Percentiles rank a stretch among this genome's conserved stretches.
phyloP scores from a whole-genome alignment of 1,140 invertebrate species.

The Brachionus angularis region DNA sequence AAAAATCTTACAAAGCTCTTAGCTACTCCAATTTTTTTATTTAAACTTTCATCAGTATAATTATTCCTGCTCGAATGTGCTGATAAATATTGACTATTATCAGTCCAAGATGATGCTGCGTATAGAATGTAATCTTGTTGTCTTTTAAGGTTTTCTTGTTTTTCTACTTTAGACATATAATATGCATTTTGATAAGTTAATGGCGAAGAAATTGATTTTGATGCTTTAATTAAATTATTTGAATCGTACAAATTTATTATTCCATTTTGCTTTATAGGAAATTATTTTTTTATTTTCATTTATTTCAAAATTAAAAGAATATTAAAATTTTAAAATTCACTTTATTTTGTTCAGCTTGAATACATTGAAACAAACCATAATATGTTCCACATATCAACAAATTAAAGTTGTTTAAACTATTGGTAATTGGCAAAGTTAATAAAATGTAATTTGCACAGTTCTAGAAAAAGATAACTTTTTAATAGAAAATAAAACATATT shows the following conservation, averaged over 20 bases:
- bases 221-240: background rate
- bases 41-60: background rate
- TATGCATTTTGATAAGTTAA: background rate
- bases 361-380: constrained; percentile 17
- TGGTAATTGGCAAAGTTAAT: background rate
- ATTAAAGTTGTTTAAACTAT: background rate
- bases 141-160: background rate
- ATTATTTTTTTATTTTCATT: background rate
- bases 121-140: background rate
- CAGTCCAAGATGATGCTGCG: constrained; percentile 32
- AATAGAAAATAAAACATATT: too few species aligned
- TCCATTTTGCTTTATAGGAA: constrained; percentile 9
- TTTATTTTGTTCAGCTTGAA: constrained; percentile 4
- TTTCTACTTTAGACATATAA: background rate
- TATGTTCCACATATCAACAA: constrained; percentile 16
- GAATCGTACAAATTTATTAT: background rate
- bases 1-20: constrained; percentile 28
- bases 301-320: background rate
- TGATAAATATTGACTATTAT: constrained; percentile 33
- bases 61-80: constrained; percentile 3
- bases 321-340: background rate
- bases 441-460: background rate
- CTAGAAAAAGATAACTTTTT: background rate
- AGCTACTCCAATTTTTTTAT: constrained; percentile 21
- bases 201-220: background rate